Percentiles rank a stretch among this genome's conserved stretches.
Conservation (phyloP, 2,797 vertebrate species). For the Caiman crocodilus region DNA sequence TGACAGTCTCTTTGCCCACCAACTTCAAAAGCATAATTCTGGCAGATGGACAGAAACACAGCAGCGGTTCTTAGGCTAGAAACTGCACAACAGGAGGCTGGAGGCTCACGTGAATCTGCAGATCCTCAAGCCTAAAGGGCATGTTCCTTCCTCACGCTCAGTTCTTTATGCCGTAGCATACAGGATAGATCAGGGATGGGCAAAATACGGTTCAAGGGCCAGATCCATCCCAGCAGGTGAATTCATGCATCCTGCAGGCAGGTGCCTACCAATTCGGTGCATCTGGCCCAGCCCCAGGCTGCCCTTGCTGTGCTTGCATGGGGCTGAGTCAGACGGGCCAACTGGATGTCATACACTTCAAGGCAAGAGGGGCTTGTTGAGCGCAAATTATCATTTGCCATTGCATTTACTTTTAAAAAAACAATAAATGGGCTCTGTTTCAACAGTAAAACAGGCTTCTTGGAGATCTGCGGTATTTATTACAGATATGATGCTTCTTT, state of each 20-base stretch:
- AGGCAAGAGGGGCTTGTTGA: rapidly evolving
- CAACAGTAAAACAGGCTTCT: background rate
- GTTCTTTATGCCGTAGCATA: background rate
- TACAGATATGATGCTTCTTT: rapidly evolving
- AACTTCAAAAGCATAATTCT: background rate
- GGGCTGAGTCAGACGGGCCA: too few species aligned
- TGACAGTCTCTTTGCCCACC: background rate
- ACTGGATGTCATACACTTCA: background rate
- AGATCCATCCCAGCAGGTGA: too few species aligned
- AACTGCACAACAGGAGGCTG: background rate
- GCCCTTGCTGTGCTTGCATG: too few species aligned
- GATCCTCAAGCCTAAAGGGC: background rate
- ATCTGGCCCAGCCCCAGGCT: too few species aligned
- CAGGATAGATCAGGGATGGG: too few species aligned
- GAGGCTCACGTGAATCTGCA: too few species aligned
- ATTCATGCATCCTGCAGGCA: too few species aligned
- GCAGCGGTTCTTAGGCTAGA: background rate
- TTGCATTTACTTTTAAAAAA: background rate
- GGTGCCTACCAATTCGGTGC: too few species aligned
- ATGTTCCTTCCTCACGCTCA: background rate
- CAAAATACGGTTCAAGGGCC: too few species aligned
- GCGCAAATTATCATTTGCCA: background rate
- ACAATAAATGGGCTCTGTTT: background rate
- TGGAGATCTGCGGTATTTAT: rapidly evolving
- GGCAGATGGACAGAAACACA: background rate